A percentile compares a stretch with the other conserved stretches of the same genome.
Conservation (phyloP, 2,113 vertebrate species). For the Numenius arquata region DNA sequence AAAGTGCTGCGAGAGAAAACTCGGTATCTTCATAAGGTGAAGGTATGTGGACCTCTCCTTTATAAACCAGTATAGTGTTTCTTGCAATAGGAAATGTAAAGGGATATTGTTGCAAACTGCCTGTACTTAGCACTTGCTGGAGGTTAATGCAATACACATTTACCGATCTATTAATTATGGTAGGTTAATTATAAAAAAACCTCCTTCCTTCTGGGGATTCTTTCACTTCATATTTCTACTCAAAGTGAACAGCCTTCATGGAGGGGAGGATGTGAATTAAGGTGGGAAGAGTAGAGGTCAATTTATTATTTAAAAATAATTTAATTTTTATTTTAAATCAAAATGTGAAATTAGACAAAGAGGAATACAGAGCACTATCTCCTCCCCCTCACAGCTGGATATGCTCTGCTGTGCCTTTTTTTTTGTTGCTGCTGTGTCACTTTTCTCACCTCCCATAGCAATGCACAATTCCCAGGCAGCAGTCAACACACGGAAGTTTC, state of each 20-base stretch:
- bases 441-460: neutral
- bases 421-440: neutral
- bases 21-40: neutral
- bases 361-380: neutral
- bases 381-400: neutral
- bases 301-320: neutral
- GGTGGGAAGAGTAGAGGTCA: neutral
- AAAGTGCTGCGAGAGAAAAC: neutral
- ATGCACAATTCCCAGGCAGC: neutral
- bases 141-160: neutral
- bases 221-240: neutral
- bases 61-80: neutral
- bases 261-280: neutral
- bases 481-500: neutral
- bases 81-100: neutral
- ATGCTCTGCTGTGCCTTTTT: rapidly evolving
- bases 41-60: neutral
- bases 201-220: neutral
- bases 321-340: neutral
- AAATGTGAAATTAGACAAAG: neutral
- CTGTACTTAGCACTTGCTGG: neutral
- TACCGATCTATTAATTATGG: neutral
- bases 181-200: neutral
- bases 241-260: neutral
- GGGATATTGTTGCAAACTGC: neutral